phyloP scores from a whole-genome alignment of 2,797 vertebrate species.

The Micromesistius poutassou region DNA sequence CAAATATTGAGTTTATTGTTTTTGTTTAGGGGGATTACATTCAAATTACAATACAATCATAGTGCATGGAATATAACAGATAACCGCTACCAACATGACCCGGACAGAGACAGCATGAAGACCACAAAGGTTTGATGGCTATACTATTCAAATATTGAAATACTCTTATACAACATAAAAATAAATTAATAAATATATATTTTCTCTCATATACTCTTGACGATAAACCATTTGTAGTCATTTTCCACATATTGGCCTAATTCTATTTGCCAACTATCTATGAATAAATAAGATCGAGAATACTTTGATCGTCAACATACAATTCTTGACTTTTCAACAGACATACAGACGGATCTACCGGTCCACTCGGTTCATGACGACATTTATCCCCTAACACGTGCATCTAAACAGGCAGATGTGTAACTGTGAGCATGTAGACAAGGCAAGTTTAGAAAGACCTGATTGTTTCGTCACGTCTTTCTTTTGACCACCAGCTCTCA shows the following conservation, averaged over 20 bases:
- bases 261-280: conserved; percentile 17
- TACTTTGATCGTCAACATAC: neutral
- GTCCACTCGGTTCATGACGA: conserved; percentile 12
- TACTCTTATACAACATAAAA: conserved; percentile 28
- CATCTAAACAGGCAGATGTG: conserved; percentile 21
- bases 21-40: conserved; percentile 59
- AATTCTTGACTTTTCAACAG: conserved; percentile 20
- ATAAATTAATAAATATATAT: conserved; percentile 11
- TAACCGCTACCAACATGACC: conserved; percentile 41
- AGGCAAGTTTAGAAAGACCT: conserved; percentile 48
- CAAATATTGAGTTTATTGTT: conserved; percentile 67
- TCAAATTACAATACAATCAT: conserved; percentile 80
- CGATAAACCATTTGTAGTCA: conserved; percentile 12
- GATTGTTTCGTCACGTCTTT: conserved; percentile 28
- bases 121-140: conserved; percentile 30
- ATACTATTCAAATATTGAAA: conserved; percentile 17
- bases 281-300: conserved; percentile 1
- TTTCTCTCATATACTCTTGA: conserved; percentile 2
- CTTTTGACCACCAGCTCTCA: conserved; percentile 26
- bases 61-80: conserved; percentile 70
- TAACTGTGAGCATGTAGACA: conserved; percentile 30
- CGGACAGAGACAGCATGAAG: conserved; percentile 46
- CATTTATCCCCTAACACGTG: conserved; percentile 18
- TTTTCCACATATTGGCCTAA: conserved; percentile 6
- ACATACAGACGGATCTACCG: conserved; percentile 19